Evolutionary conservation across 2,888 invertebrate species (phyloP).

Genomic region (Ischnura elegans): DNA sequence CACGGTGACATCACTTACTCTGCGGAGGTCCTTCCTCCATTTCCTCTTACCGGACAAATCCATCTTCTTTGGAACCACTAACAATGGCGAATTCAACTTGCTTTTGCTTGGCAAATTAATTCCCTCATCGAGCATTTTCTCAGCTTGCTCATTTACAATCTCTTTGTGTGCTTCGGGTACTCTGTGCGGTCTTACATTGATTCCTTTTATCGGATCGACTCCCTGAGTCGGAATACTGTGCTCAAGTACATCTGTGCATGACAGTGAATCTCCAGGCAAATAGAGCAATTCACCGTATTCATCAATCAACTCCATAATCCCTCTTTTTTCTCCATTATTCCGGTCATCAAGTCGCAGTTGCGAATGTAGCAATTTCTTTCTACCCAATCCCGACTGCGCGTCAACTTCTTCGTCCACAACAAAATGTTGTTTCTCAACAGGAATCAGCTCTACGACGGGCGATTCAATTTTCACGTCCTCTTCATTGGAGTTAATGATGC

Average conservation of each 20-base stretch:
- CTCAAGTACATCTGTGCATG: not conserved
- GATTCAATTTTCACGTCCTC: too few species aligned
- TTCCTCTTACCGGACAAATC: conserved; percentile 69
- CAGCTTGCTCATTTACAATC: not conserved
- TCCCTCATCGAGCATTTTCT: not conserved
- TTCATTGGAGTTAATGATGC: too few species aligned
- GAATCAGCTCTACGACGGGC: too few species aligned
- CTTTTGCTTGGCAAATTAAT: not conserved
- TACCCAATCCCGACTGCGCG: too few species aligned
- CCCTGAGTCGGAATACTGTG: not conserved
- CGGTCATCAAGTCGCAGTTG: too few species aligned
- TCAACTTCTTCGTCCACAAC: too few species aligned
- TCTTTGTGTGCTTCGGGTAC: not conserved
- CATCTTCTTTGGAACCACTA: conserved; percentile 70
- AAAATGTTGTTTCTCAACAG: too few species aligned
- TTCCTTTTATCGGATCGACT: not conserved
- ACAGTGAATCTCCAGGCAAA: not conserved
- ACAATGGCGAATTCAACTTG: conserved; percentile 44
- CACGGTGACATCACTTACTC: conserved; percentile 67
- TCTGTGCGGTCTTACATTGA: not conserved
- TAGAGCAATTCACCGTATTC: not conserved
- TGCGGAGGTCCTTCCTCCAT: not conserved
- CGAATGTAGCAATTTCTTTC: too few species aligned
- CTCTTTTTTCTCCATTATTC: too few species aligned
- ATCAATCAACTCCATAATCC: too few species aligned